Evolutionary conservation across 2,113 vertebrate genomes (phyloP), one percentile per base, ranked within the genome.

Genomic region (Phyllostomus discolor): DNA sequence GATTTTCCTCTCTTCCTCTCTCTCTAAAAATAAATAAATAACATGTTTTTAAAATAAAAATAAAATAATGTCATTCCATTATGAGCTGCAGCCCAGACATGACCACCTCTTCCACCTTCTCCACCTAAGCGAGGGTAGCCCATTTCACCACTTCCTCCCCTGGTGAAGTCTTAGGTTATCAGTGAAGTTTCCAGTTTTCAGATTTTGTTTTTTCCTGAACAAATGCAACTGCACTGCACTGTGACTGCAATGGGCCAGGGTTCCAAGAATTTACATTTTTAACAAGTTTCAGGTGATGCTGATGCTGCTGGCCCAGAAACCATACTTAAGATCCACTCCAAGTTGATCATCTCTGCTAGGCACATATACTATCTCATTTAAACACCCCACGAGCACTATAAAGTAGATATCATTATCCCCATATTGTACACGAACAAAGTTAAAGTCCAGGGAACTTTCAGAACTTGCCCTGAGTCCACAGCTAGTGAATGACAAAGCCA

Each of bases 111-210:
- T 20, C 99, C 99, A 93, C 99, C 99, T 98, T 99, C 98, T 19
- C 99, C 99, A 4, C 99, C 99, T 1, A 99, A 98, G 1, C 99
- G 99, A 33, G 99, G 99, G 33, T 99, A 98, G 19, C 99, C 99
- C 99, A 99, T 99, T 59, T 99, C 99, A 16, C 99, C 99, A 1
- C 97, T 95, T 66, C 99, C 99, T 95, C 99, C 99, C 67, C 95
- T 98, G 85, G 99, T 98, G 5, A 99, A 99, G 48, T 98, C 12
- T 64, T 64, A 99, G 90, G 79, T 98, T 98, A 92, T 99, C 99
- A 64, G 99, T 91, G 87, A 99, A 99, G 97, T 98, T 99, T 80
- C 99, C 99, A 97, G 24, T 62, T 62, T 28, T 62, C 4, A 9
- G 7, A 9, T 62, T 62, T 62, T 62, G 59, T 4, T 99, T 99